These are phyloP conservation scores for Sebastes diaconus DNA, from an alignment of 2,797 vertebrate genomes.

Conservation along the genomic window DNA sequence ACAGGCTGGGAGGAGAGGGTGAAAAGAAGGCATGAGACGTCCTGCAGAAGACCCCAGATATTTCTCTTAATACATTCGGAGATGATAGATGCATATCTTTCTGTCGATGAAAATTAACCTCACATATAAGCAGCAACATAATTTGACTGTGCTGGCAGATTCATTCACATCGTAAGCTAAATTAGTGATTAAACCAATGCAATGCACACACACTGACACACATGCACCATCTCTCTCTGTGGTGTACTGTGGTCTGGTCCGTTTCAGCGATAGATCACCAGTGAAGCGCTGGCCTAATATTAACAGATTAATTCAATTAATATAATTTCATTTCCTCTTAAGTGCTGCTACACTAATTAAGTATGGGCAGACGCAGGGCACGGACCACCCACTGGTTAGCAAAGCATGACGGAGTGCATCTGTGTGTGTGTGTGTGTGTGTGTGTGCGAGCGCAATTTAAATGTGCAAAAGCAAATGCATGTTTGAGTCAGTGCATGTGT, in stretches of 20 bases:
- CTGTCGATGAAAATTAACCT: background rate
- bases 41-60: background rate
- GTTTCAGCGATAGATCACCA: conserved; percentile 32
- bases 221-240: background rate
- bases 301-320: conserved; percentile 92
- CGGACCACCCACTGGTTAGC: conserved; percentile 81
- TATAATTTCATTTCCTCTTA: conserved; percentile 94
- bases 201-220: background rate
- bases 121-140: background rate
- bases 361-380: conserved; percentile 59
- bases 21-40: background rate
- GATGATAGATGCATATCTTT: background rate
- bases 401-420: conserved; percentile 68
- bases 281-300: conserved; percentile 67
- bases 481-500: background rate
- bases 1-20: background rate
- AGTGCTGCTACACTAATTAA: conserved; percentile 93
- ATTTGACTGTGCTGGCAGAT: background rate
- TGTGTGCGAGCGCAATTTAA: background rate
- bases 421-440: background rate
- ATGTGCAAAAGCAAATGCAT: conserved; percentile 5
- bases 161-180: background rate
- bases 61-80: background rate
- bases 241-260: conserved; percentile 18
- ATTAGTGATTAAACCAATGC: background rate